Evolutionary conservation across 2,888 invertebrate species (phyloP), one percentile per base, ranked within the genome.

Genomic region (Diaperis boleti): DNA sequence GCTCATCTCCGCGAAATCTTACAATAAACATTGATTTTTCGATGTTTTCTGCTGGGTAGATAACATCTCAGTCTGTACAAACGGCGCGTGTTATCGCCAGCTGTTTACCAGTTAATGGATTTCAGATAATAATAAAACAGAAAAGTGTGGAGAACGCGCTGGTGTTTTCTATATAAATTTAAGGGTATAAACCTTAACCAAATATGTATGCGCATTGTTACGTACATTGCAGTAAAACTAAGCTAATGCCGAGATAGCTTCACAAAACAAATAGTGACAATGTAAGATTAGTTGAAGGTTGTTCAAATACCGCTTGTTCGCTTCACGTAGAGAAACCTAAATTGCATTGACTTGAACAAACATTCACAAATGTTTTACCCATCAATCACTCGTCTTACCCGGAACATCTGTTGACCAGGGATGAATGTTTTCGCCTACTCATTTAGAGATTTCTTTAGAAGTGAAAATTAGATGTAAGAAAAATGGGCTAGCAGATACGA

Each of bases 391-490:
- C 35, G 10, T 10, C 49, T 49, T 14, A 31, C 17, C 18, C 5
- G 6, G 15, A 50, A 50, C 50, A 50, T 50, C 50, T 50, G 50
- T 50, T 49, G 33, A 49, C 47, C 31, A 33, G 17, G 13, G 15
- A n/a, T 20, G 20, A n/a, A n/a, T n/a, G n/a, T n/a, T 29, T 50
- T 33, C 29, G 33, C 17, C 15, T 47, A 29, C 6, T 7, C n/a
- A 31, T 3, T 18, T 22, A 3, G 18, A 26, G 14, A 47, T 4
- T 35, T 15, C 10, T 18, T 33, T 18, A 33, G 47, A 17, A 26
- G 31, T 3, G 31, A 33, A n/a, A n/a, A 41, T 41, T 10, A 37
- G 14, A 39, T 41, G 3, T 10, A n/a, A 26, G n/a, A 20, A 20
- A 26, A 26, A 26, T 26, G 26, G 26, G n/a, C 26, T 5, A 26